Conservation (phyloP, 2,888 invertebrate species). For the Andrena praecox region DNA sequence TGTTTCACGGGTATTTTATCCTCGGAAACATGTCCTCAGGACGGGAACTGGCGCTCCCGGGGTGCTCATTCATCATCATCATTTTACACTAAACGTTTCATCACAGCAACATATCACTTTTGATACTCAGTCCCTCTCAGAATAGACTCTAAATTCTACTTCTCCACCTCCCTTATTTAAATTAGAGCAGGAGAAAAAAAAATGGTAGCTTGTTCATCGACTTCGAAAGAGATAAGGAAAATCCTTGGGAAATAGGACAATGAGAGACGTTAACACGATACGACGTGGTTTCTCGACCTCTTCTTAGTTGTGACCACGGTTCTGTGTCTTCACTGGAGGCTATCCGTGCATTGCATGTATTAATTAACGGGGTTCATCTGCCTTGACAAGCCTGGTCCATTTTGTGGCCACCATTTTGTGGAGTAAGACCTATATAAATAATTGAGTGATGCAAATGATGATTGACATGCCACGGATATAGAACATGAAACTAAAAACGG, state of each 20-base stretch:
- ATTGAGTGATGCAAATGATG: not conserved
- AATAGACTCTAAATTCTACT: too few relatives aligned
- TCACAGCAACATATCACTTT: too few relatives aligned
- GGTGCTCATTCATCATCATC: too few relatives aligned
- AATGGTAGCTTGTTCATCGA: conserved; percentile 17
- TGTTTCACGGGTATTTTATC: too few relatives aligned
- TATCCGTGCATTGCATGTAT: conserved; percentile 10
- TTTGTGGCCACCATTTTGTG: not conserved
- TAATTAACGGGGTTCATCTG: conserved; percentile 42
- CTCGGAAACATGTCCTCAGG: too few relatives aligned
- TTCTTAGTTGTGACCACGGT: conserved; percentile 26
- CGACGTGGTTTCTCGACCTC: conserved; percentile 27
- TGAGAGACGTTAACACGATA: conserved; percentile 40
- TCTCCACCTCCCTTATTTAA: too few relatives aligned
- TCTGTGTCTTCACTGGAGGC: not conserved
- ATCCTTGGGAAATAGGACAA: conserved; percentile 34
- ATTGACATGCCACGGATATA: not conserved
- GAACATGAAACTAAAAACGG: too few relatives aligned
- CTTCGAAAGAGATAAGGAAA: conserved; percentile 35
- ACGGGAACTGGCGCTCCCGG: too few relatives aligned
- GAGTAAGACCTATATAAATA: not conserved
- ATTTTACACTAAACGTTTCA: too few relatives aligned
- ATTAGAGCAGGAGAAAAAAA: too few relatives aligned
- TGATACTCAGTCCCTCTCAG: too few relatives aligned
- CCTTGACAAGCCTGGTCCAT: not conserved